A percentile compares a stretch with the other conserved stretches of the same genome.
Conservation (phyloP, 1,140 invertebrate genomes). For the Leptinotarsa lineolata region DNA sequence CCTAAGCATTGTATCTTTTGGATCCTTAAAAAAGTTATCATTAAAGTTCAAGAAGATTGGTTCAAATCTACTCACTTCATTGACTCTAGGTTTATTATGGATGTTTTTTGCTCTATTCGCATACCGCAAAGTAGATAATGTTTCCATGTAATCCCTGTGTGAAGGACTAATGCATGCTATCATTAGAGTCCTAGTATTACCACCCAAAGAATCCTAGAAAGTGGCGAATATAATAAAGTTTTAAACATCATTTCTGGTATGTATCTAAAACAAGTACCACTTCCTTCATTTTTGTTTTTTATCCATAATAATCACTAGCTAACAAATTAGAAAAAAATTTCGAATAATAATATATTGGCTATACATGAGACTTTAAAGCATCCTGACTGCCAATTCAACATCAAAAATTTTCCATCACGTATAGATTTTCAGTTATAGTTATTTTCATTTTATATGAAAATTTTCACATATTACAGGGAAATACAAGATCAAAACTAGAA, state of each 20-base stretch:
- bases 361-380: too few relatives aligned
- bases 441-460: too few relatives aligned
- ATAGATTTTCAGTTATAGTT: too few relatives aligned
- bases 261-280: neutral
- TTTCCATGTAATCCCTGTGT: conserved; percentile 89
- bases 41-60: too few relatives aligned
- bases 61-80: conserved; percentile 65
- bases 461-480: too few relatives aligned
- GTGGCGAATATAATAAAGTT: neutral
- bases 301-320: neutral
- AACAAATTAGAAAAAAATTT: too few relatives aligned
- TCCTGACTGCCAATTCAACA: too few relatives aligned
- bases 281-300: neutral
- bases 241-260: neutral
- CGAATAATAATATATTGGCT: too few relatives aligned
- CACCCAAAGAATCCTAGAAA: conserved; percentile 83
- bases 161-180: conserved; percentile 90
- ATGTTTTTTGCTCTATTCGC: conserved; percentile 94
- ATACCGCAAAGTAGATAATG: conserved; percentile 83
- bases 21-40: conserved; percentile 60
- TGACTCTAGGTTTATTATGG: conserved; percentile 88
- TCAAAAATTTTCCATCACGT: too few relatives aligned
- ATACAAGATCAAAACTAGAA: too few relatives aligned
- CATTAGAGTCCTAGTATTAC: conserved; percentile 94
- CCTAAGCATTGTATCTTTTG: conserved; percentile 86